A percentile compares a stretch with the other conserved stretches of the same genome.
phyloP scores from a whole-genome alignment of 2,113 vertebrate species.

The Dicrurus megarhynchus region DNA sequence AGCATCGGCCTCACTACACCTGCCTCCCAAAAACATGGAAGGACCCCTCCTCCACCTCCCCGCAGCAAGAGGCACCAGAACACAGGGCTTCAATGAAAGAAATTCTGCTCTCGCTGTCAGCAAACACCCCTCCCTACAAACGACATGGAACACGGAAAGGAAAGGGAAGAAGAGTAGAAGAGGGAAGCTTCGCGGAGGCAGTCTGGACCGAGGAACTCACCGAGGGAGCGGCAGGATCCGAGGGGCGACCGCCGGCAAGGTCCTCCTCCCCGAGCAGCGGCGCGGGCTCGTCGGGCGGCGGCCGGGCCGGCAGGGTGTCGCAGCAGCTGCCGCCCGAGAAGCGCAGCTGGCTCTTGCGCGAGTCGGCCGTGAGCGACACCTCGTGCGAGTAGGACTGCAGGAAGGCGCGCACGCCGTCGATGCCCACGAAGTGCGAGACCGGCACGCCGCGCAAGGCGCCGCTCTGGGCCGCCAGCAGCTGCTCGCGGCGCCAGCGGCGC shows the following conservation, averaged over 20 bases:
- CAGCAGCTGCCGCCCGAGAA: no score
- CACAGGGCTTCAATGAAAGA: background rate
- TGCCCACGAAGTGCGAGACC: no score
- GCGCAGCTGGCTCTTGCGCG: no score
- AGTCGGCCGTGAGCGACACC: no score
- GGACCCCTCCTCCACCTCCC: background rate
- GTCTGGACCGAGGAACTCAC: background rate
- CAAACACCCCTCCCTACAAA: background rate
- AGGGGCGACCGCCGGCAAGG: accelerated
- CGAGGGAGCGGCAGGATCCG: background rate
- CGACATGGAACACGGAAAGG: accelerated
- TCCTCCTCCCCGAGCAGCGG: no score
- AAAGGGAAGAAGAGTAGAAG: background rate
- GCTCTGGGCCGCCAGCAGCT: no score
- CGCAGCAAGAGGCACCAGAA: background rate
- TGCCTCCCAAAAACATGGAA: background rate
- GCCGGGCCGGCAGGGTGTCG: no score
- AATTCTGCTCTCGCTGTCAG: background rate
- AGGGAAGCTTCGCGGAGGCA: background rate
- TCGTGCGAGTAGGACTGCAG: no score
- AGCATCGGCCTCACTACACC: background rate
- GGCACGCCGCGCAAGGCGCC: no score
- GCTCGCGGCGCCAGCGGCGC: no score
- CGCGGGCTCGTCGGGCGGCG: no score
- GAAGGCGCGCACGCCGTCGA: no score